Evolutionary conservation across 2,113 vertebrate genomes (phyloP), one percentile per base, ranked within the genome.

Genomic region (human (Homo sapiens)): DNA sequence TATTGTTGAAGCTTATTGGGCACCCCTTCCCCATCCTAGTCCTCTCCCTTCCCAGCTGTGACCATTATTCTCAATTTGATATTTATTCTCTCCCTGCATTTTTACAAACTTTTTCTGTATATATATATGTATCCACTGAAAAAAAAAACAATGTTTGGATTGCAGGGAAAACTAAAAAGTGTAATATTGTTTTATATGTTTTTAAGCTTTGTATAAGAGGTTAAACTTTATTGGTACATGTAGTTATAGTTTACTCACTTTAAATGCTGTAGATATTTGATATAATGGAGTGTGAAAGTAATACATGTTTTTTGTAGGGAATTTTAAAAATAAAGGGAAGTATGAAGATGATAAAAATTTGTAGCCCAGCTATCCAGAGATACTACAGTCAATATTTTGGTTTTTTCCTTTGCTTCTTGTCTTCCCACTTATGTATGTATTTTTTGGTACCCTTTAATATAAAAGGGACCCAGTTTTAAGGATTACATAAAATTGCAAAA

Each of bases 361-460:
- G 45, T 95, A 64, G 18, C 66, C 13, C 30, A 55, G 52, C 45
- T 38, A 48, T 57, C 4, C 43, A 64, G 32, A 90, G 64, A 91
- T 88, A 35, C 43, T 35, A 83, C 4, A 70, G 38, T 93, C 68
- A 64, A n/a, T 89, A 83, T 89, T 92, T 92, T 76, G 16, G 11
- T 52, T 76, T 90, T 83, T 35, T 8, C 48, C 17, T 95, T 93
- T 89, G 25, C 35, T 30, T 86, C 9, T 13, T 27, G 11, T 11
- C 35, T 88, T 68, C 32, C n/a, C 13, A 25, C 1, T 61, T 97
- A n/a, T 73, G 22, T 82, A 30, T 85, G 3, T 82, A 50, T 81
- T 95, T 97, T 79, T 76, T 52, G 18, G 38, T 94, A 79, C 35
- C 25, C 40, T 94, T 94, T 89, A 84, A 59, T 83, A 80, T 52